Base-by-base conservation (phyloP, 2,113 vertebrate species). In the Onychostruthus taczanowskii region DNA sequence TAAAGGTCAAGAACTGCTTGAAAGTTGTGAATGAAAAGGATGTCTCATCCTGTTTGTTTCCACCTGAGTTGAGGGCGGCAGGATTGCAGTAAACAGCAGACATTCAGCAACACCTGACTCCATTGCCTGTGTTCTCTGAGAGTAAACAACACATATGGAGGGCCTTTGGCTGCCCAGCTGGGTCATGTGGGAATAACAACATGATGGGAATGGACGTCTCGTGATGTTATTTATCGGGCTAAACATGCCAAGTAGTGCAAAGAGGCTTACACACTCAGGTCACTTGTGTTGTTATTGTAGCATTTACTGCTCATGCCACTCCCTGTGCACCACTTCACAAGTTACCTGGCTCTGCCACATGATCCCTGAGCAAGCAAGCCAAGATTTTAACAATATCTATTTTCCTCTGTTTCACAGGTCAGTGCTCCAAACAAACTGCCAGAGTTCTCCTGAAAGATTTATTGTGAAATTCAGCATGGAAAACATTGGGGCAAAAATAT, bases 381-480 rank as follows among this genome's bases (percentile, higher is more conserved):
- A 95, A 93, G 56, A 39, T 93, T 94, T 81, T 78, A 93, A 96
- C 52, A 94, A 39, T 93, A 90, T 64, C 59, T 88, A 1, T 95
- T 96, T 92, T 93, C 39, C 63, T 93, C 78, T 55, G 46, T 84
- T 97, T 96, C 92, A 97, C 93, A 86, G 82, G 90, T 94, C 94
- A 96, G 30, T 89, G 91, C 86, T 73, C 18, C 1, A 63, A 70
- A 93, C 55, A 75, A 91, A 93, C n/a, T 66, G 41, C n/a, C 41
- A 80, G 62, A 46, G 33, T 72, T 91, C 62, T 90, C 68, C 68
- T 13, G 5, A 85, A 91, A 92, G 89, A 95, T 91, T 74, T 90
- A 90, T 72, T 50, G 44, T 46, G 23, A 93, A 94, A 64, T 22
- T 41, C 47, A 92, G 27, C 47, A 79, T 70, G 67, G 77, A 95